phyloP scores from a whole-genome alignment of 2,113 vertebrate species.

The Amazona vittata region DNA sequence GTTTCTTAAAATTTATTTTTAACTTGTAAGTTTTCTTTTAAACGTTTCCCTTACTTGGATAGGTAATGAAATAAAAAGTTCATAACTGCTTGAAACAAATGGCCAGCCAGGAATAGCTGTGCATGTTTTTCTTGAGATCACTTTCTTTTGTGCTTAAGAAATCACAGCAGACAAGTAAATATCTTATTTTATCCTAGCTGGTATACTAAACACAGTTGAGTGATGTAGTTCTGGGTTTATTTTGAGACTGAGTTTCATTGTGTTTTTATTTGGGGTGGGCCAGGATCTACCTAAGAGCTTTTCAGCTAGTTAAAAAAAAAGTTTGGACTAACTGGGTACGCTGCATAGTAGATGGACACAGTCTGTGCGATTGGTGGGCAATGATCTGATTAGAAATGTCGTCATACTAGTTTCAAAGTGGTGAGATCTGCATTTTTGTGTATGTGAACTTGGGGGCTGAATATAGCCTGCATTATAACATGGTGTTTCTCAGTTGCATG shows the following conservation, averaged over 20 bases:
- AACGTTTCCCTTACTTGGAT: neutral
- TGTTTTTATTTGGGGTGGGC: neutral
- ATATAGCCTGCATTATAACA: neutral
- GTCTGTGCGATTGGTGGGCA: neutral
- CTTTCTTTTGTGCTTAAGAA: neutral
- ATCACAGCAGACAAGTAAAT: too few species aligned
- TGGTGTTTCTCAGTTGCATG: neutral
- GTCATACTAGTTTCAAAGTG: neutral
- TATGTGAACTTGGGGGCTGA: neutral
- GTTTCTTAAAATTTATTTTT: neutral
- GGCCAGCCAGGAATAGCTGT: neutral
- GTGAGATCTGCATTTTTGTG: neutral
- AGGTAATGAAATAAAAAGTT: neutral
- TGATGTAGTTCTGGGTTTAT: neutral
- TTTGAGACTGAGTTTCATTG: neutral
- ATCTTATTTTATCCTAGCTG: neutral
- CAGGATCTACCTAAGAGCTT: neutral
- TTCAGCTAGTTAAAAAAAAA: neutral
- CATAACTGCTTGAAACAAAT: neutral
- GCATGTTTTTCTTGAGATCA: neutral
- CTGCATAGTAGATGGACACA: accelerated
- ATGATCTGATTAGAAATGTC: neutral
- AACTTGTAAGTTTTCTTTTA: neutral
- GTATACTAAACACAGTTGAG: neutral
- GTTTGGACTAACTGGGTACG: neutral